phyloP scores from a whole-genome alignment of 2,888 invertebrate genomes.

The Mythimna impura region DNA sequence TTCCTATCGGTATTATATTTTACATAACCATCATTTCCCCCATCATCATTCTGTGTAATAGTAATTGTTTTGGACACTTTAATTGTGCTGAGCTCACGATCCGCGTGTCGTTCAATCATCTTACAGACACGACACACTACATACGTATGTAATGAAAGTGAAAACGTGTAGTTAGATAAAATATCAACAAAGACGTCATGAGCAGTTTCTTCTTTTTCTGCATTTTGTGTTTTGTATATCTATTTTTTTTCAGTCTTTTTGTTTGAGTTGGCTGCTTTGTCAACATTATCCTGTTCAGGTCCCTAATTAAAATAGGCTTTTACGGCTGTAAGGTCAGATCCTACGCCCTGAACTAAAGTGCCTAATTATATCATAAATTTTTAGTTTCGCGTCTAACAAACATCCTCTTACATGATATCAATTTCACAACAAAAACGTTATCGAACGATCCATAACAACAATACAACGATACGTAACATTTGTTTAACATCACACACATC shows the following conservation, averaged over 20 bases:
- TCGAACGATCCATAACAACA: slow-evolving; percentile 41
- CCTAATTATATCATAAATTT: slow-evolving; percentile 1
- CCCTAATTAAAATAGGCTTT: not conserved
- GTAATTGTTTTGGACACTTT: slow-evolving; percentile 75
- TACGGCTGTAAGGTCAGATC: not conserved
- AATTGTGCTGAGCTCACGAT: slow-evolving; percentile 74
- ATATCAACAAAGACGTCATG: slow-evolving; percentile 34
- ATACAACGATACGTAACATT: slow-evolving; percentile 57
- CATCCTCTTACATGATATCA: slow-evolving; percentile 25
- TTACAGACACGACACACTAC: slow-evolving; percentile 57
- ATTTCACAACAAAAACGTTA: slow-evolving; percentile 49
- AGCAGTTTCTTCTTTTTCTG: slow-evolving; percentile 14
- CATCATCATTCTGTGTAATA: slow-evolving; percentile 56
- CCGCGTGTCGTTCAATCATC: slow-evolving; percentile 71
- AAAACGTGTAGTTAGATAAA: slow-evolving; percentile 59
- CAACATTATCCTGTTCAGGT: no score
- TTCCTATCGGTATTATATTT: slow-evolving; percentile 50
- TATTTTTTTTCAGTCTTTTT: not conserved
- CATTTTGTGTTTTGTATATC: not conserved
- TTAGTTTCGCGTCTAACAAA: slow-evolving; percentile 23
- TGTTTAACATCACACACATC: slow-evolving; percentile 45
- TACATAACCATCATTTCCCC: slow-evolving; percentile 62
- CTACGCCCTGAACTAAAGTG: not conserved
- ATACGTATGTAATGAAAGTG: slow-evolving; percentile 75
- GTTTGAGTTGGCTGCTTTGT: not conserved